Evolutionary conservation across 2,113 vertebrate genomes (phyloP).

Genomic region (Cisticola juncidis): DNA sequence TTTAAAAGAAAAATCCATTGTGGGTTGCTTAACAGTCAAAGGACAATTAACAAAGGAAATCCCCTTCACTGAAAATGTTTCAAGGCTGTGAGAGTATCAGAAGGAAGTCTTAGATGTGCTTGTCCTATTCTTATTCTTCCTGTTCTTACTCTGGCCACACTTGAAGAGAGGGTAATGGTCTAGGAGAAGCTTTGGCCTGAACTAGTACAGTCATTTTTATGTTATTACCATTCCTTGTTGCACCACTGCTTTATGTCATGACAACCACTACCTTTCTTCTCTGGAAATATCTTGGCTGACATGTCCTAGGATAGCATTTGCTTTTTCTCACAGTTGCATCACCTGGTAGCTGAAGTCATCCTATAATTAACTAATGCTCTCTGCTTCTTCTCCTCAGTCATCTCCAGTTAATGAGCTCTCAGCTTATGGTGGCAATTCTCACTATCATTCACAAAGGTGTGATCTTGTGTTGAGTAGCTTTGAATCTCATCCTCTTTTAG

Average conservation of each 20-base stretch:
- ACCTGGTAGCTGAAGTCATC: slow-evolving; percentile 17
- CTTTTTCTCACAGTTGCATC: slow-evolving; percentile 30
- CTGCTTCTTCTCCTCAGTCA: slow-evolving; percentile 14
- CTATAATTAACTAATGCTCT: slow-evolving; percentile 35
- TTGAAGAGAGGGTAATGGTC: neutral
- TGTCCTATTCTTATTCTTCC: slow-evolving; percentile 54
- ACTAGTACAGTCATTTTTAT: neutral
- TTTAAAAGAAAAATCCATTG: slow-evolving; percentile 13
- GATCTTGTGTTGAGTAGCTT: neutral
- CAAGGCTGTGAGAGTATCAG: neutral
- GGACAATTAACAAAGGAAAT: slow-evolving; percentile 18
- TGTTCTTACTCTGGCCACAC: neutral
- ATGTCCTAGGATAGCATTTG: neutral
- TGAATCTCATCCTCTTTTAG: neutral
- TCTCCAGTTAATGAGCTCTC: slow-evolving; percentile 24
- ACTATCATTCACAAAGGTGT: neutral
- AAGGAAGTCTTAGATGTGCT: slow-evolving; percentile 29
- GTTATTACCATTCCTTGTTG: neutral
- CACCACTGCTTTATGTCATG: neutral
- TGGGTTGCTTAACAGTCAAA: slow-evolving; percentile 20
- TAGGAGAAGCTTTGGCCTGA: neutral
- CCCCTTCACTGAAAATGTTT: slow-evolving; percentile 37
- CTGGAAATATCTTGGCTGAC: slow-evolving; percentile 14
- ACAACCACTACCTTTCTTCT: neutral
- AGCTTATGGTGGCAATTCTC: neutral